Evolutionary conservation across 2,888 invertebrate genomes (phyloP).

Genomic region (Aelia acuminata): DNA sequence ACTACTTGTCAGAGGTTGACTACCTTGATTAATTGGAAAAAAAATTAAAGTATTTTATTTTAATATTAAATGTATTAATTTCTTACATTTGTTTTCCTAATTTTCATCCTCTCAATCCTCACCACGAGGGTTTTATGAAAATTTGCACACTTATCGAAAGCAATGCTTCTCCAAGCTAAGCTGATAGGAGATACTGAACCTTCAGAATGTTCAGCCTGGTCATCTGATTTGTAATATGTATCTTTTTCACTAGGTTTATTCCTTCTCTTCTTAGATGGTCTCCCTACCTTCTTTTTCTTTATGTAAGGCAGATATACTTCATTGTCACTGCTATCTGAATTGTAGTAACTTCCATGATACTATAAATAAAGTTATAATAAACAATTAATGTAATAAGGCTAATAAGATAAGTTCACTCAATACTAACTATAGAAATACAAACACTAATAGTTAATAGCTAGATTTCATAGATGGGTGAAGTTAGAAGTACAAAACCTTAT

Average conservation of each 20-base stretch:
- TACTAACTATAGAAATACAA: too few relatives aligned
- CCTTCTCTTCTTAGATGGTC: not conserved
- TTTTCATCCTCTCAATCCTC: not conserved
- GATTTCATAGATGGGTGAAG: too few relatives aligned
- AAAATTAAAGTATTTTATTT: too few relatives aligned
- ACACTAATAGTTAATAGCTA: too few relatives aligned
- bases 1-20: too few relatives aligned
- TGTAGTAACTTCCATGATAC: not conserved
- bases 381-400: too few relatives aligned
- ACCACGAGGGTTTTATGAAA: not conserved
- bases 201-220: not conserved
- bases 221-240: not conserved
- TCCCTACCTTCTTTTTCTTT: conserved; percentile 35
- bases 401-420: too few relatives aligned
- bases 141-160: not conserved
- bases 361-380: not conserved
- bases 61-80: too few relatives aligned
- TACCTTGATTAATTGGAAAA: too few relatives aligned
- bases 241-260: not conserved
- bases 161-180: not conserved
- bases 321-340: not conserved
- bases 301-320: not conserved
- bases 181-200: not conserved
- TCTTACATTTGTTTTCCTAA: not conserved
- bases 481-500: too few relatives aligned